Percentiles rank a stretch among this genome's conserved stretches.
Evolutionary conservation across 2,797 vertebrate species (phyloP).

Genomic region (Pelobates cultripes): DNA sequence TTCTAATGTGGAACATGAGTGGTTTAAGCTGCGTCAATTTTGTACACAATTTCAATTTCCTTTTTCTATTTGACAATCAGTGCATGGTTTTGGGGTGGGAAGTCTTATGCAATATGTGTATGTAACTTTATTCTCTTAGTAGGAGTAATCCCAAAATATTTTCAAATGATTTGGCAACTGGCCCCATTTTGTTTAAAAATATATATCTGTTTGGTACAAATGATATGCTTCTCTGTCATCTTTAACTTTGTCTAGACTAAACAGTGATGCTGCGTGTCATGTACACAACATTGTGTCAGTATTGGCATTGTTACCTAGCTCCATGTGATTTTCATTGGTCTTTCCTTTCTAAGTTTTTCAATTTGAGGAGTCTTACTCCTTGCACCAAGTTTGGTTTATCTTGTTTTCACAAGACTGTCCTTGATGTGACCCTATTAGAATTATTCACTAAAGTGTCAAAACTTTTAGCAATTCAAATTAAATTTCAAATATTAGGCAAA

Average conservation of each 20-base stretch:
- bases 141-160: too few species aligned
- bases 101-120: too few species aligned
- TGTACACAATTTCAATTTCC: background rate
- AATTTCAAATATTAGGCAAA: too few species aligned
- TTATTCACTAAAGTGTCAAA: too few species aligned
- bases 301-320: background rate
- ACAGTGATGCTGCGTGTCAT: background rate
- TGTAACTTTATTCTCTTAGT: too few species aligned
- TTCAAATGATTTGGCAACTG: too few species aligned
- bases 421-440: too few species aligned
- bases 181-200: background rate
- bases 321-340: background rate
- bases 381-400: too few species aligned
- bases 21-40: background rate
- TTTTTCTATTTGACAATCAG: background rate
- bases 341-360: background rate
- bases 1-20: background rate
- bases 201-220: background rate
- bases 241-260: background rate
- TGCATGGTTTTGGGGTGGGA: too few species aligned
- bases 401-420: too few species aligned
- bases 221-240: background rate
- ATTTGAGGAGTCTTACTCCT: too few species aligned
- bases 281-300: background rate
- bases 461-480: too few species aligned